Evolutionary conservation across 2,113 vertebrate species (phyloP), one percentile per base, ranked within the genome.

Genomic region (Orcinus orca): DNA sequence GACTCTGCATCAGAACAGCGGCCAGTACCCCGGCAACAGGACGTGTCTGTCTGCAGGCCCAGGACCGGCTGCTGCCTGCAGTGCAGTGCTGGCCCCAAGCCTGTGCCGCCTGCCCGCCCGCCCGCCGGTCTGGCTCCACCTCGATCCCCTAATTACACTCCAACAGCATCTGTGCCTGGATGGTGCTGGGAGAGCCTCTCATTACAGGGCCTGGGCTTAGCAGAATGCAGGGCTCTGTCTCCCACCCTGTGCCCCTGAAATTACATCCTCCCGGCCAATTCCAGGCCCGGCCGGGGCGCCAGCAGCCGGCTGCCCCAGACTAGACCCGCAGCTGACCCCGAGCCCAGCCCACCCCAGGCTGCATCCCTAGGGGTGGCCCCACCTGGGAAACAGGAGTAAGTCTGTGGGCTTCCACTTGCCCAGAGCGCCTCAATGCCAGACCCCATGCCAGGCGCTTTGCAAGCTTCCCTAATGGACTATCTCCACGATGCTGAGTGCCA

Each of bases 51-150:
- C 36, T 36, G 5, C 15, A 71, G 81, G 80, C 76, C 31, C 53
- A 8, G 70, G n/a, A 18, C 79, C 17, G 20, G 82, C 18, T 4
- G 90, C 7, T 13, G 55, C 41, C 65, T 15, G 29, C 2, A 8
- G 50, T 8, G 15, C 4, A 4, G 36, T 13, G 65, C 76, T 17
- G 10, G 53, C 65, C 65, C 4, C 23, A 0, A 1, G 6, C 47
- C 36, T n/a, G 80, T n/a, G 77, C 55, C 8, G 1, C 29, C 86
- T 8, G 2, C n/a, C 77, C 0, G 3, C 12, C 8, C 2, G 20
- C n/a, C 81, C 25, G 2, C 70, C 5, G 0, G 74, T 8, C 12
- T 1, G 25, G 60, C 33, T 47, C 31, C 4, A 15, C 50, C 80
- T 18, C 0, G 0, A 4, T 9, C 63, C 41, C 63, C n/a, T 74